These are phyloP conservation scores for Habropoda laboriosa DNA, from an alignment of 1,140 invertebrate species.

Conservation along the genomic window DNA sequence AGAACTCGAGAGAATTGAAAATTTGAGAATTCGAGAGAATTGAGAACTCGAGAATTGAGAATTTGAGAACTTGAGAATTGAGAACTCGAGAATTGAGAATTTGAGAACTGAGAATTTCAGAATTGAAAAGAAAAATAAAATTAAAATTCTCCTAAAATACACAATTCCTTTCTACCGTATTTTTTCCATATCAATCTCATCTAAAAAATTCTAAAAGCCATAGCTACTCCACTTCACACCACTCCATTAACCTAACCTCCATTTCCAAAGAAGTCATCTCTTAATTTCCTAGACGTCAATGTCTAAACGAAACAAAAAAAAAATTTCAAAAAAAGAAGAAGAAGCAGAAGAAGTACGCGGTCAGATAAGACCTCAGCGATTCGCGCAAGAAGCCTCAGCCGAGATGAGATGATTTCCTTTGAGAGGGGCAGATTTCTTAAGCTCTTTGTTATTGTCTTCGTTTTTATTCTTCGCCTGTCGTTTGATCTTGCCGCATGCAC, in stretches of 20 bases:
- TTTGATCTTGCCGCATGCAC: background rate
- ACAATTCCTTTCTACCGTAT: too few relatives aligned
- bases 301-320: background rate
- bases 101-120: too few relatives aligned
- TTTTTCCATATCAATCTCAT: background rate
- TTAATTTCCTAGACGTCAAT: background rate
- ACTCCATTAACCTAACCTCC: background rate
- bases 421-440: slow-evolving; percentile 32
- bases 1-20: too few relatives aligned
- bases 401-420: slow-evolving; percentile 27
- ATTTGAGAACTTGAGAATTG: too few relatives aligned
- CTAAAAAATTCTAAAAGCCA: background rate
- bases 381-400: background rate
- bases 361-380: background rate
- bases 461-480: slow-evolving; percentile 21
- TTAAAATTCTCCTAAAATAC: too few relatives aligned
- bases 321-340: background rate
- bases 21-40: too few relatives aligned
- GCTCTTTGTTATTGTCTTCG: slow-evolving; percentile 28
- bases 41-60: too few relatives aligned
- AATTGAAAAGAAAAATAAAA: too few relatives aligned
- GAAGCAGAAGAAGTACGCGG: background rate
- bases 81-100: too few relatives aligned
- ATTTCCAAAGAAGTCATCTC: background rate
- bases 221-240: background rate